Percentiles rank a stretch among this genome's conserved stretches.
Evolutionary conservation across 2,888 invertebrate species (phyloP).

Genomic region (Lepidocyrtinus sp.): DNA sequence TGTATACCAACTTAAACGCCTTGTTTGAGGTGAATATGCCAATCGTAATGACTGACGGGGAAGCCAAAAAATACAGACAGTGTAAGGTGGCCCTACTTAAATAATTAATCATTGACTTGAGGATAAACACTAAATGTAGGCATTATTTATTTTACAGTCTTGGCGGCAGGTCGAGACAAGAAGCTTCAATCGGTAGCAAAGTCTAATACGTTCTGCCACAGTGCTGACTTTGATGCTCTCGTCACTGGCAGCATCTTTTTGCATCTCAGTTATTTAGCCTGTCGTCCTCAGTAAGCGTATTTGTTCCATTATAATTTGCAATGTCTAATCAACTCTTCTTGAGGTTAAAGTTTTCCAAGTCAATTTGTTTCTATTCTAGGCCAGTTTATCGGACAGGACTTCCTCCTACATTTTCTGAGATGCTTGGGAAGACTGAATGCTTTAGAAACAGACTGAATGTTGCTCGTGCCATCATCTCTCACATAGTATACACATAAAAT

Average conservation of each 20-base stretch:
- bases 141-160: slow-evolving; percentile 27
- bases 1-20: slow-evolving; percentile 58
- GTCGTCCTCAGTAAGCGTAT: slow-evolving; percentile 75
- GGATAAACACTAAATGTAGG: neutral
- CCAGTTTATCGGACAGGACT: slow-evolving; percentile 24
- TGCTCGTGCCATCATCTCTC: slow-evolving; percentile 76
- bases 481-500: slow-evolving; percentile 75
- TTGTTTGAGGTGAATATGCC: slow-evolving; percentile 73
- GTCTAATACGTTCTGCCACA: slow-evolving; percentile 76
- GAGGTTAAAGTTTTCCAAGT: too few relatives aligned
- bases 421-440: slow-evolving; percentile 65
- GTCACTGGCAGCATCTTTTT: slow-evolving; percentile 83
- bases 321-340: neutral
- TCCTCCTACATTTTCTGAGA: slow-evolving; percentile 50
- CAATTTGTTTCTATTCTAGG: slow-evolving; percentile 18
- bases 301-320: slow-evolving; percentile 66
- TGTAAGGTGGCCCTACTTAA: slow-evolving; percentile 22
- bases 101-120: slow-evolving; percentile 5
- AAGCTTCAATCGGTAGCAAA: slow-evolving; percentile 48
- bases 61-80: slow-evolving; percentile 47
- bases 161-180: slow-evolving; percentile 35
- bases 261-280: slow-evolving; percentile 78
- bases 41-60: slow-evolving; percentile 46
- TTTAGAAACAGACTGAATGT: slow-evolving; percentile 78
- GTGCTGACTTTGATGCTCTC: slow-evolving; percentile 90